Base-by-base conservation (phyloP, 2,113 vertebrate species). In the Orientallactaga bullata region DNA sequence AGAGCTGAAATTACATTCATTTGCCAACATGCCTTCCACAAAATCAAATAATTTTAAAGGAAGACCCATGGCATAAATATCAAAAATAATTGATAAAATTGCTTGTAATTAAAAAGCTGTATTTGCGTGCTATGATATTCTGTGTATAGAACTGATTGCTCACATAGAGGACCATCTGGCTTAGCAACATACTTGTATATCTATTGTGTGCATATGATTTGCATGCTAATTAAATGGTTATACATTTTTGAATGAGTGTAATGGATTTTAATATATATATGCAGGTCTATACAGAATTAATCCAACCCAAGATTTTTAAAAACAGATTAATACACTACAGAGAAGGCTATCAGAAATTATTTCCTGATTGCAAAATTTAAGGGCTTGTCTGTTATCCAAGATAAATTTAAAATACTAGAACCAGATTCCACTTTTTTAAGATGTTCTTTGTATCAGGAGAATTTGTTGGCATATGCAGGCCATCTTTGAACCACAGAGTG, bases 81-180 rank as follows among this genome's bases (percentile, higher is more conserved):
- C 35, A 26, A 12, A 72, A 63, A n/a, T 37, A 11, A 37, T 51
- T 81, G 81, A 47, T 58, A 82, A 69, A 93, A 58, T 51, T 95
- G 18, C 63, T 88, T 80, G 24, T 37, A 72, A 78, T 21, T 74
- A 63, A 69, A 91, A 94, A 68, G 7, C 0, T 12, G 35, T 72
- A 60, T 88, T 85, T 94, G 39, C 76, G 42, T 71, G 76, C 30
- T 69, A 12, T 88, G 35, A 71, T 83, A 58, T 30, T 63, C n/a
- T 66, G 4, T 93, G 63, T 77, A 66, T 73, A 78, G 92, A 83
- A 92, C 84, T 87, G 77, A 51, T 85, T 68, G n/a, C 30, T 94
- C 28, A 71, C 17, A 30, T 28, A 39, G 15, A 37, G 58, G 55
- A 86, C 51, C 42, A 89, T 72, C 81, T 84, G 61, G 51, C 39